Conservation (phyloP, 2,888 invertebrate species). For the Drosophila affinis region DNA sequence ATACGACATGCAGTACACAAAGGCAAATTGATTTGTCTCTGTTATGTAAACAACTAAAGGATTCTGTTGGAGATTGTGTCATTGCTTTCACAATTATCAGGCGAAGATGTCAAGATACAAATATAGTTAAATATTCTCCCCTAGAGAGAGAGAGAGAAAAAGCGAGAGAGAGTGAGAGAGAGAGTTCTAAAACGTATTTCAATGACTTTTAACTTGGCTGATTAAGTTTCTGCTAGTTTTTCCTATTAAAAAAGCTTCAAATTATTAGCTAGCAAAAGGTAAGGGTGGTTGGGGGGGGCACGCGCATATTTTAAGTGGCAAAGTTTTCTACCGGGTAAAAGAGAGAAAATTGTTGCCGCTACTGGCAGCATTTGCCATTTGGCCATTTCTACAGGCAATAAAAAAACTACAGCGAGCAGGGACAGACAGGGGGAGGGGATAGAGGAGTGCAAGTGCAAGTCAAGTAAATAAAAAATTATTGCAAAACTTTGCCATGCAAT, state of each 20-base stretch:
- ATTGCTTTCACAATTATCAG: neutral
- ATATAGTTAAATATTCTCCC: neutral
- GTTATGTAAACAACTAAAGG: neutral
- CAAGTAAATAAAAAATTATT: slow-evolving; percentile 76
- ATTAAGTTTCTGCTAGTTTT: slow-evolving; percentile 2
- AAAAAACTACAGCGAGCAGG: slow-evolving; percentile 49
- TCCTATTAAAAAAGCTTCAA: slow-evolving; percentile 45
- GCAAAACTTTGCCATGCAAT: slow-evolving; percentile 72
- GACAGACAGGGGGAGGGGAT: slow-evolving; percentile 5
- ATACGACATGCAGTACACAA: slow-evolving; percentile 39
- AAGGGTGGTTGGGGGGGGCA: neutral
- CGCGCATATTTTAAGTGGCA: slow-evolving; percentile 74
- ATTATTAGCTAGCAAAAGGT: slow-evolving; percentile 47
- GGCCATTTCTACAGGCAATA: slow-evolving; percentile 60
- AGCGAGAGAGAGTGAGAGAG: no score
- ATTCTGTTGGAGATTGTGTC: neutral
- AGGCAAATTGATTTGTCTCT: neutral
- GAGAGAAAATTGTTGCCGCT: slow-evolving; percentile 69
- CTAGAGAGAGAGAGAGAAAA: no score
- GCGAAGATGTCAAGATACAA: neutral
- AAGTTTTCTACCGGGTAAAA: slow-evolving; percentile 44
- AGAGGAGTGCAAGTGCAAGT: slow-evolving; percentile 9
- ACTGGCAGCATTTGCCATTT: slow-evolving; percentile 60
- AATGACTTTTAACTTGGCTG: neutral
- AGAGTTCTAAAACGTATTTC: slow-evolving; percentile 37